Evolutionary conservation across 1,140 invertebrate species (phyloP).

Genomic region (Ectropis grisescens): DNA sequence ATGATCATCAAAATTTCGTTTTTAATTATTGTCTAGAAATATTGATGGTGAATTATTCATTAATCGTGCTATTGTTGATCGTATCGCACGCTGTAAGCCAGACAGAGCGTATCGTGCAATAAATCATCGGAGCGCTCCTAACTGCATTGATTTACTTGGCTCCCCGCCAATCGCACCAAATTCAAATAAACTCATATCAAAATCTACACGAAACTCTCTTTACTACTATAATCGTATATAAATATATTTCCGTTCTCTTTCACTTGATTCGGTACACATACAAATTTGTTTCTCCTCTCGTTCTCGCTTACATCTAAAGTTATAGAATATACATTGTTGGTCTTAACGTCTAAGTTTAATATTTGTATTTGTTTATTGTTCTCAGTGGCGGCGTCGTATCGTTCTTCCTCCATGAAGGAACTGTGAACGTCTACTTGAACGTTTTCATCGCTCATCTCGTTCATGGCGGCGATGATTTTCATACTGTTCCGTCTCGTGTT

Average conservation of each 20-base stretch:
- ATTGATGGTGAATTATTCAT: too few species aligned
- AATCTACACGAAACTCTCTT: constrained; percentile 58
- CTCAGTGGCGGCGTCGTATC: constrained; percentile 18
- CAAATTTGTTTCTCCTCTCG: constrained; percentile 46
- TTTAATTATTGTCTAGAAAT: too few species aligned
- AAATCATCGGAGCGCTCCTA: too few species aligned
- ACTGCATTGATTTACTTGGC: too few species aligned
- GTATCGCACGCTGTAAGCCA: too few species aligned
- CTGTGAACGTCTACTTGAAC: constrained; percentile 28
- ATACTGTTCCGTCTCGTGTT: constrained; percentile 66
- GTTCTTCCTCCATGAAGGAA: too few species aligned
- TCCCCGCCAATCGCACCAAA: constrained; percentile 7
- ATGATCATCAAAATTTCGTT: too few species aligned
- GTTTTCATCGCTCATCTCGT: constrained; percentile 45
- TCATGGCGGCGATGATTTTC: constrained; percentile 59
- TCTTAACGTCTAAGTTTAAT: constrained; percentile 62
- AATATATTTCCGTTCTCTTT: constrained; percentile 54
- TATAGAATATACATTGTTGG: constrained; percentile 59
- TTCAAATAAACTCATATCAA: constrained; percentile 17
- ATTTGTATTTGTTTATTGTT: constrained; percentile 65
- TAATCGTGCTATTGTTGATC: too few species aligned
- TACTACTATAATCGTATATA: constrained; percentile 65
- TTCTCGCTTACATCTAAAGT: constrained; percentile 51
- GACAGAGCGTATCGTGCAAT: too few species aligned
- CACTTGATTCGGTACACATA: constrained; percentile 43